phyloP scores from a whole-genome alignment of 2,888 invertebrate species.

The Trichogramma dendrolimi region DNA sequence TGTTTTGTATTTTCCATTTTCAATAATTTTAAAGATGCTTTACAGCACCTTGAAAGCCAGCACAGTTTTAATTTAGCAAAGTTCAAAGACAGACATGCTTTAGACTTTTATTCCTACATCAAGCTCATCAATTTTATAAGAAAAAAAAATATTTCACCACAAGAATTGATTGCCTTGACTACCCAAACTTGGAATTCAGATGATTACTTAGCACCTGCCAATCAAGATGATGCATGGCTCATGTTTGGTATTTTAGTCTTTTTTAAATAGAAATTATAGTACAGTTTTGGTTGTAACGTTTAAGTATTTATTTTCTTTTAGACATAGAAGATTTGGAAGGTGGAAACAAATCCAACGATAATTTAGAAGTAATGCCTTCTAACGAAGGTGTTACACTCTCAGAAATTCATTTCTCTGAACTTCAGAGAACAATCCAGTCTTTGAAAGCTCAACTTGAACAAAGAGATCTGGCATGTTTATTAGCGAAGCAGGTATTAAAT shows the following conservation, averaged over 20 bases:
- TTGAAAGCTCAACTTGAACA: constrained; percentile 60
- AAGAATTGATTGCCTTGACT: constrained; percentile 56
- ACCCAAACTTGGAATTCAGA: constrained; percentile 69
- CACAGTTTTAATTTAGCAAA: constrained; percentile 66
- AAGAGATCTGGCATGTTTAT: constrained; percentile 42
- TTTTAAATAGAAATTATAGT: not conserved
- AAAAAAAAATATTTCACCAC: constrained; percentile 58
- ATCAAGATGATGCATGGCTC: constrained; percentile 74
- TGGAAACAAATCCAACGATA: constrained; percentile 45
- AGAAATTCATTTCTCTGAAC: constrained; percentile 60
- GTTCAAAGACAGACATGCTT: constrained; percentile 66
- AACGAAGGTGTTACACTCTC: constrained; percentile 61
- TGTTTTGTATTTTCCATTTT: constrained; percentile 67
- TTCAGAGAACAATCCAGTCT: constrained; percentile 59
- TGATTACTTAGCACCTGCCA: constrained; percentile 70
- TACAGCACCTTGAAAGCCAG: constrained; percentile 62
- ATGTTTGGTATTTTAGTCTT: constrained; percentile 64
- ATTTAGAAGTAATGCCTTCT: constrained; percentile 51
- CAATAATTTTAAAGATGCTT: constrained; percentile 61
- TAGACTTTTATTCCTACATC: constrained; percentile 79
- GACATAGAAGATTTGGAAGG: constrained; percentile 42
- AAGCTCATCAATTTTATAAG: constrained; percentile 79
- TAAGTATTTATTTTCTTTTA: constrained; percentile 26
- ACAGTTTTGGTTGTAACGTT: not conserved
- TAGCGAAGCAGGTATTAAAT: constrained; percentile 45